Evolutionary conservation across 2,113 vertebrate genomes (phyloP).

Genomic region (Corythornis vintsioides): DNA sequence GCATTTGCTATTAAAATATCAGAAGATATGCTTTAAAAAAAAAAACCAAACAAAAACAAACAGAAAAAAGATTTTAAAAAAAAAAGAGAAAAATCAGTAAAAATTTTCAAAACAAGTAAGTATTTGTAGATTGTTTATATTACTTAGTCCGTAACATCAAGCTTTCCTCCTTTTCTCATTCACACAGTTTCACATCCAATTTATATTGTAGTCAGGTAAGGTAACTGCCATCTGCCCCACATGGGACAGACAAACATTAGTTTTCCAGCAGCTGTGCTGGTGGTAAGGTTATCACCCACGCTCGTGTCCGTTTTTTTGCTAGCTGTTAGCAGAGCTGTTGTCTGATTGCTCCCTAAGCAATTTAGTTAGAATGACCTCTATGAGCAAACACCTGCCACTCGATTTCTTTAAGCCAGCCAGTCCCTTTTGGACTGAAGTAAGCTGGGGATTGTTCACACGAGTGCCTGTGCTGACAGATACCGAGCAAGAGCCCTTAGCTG

Average conservation of each 20-base stretch:
- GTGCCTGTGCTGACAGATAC: not conserved
- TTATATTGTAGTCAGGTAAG: not conserved
- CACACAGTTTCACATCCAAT: not conserved
- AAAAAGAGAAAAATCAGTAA: not conserved
- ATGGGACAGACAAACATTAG: slow-evolving; percentile 17
- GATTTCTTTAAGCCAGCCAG: not conserved
- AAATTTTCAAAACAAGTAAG: not conserved
- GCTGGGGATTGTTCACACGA: not conserved
- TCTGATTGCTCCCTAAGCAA: slow-evolving; percentile 12
- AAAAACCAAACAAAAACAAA: not conserved
- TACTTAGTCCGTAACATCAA: not conserved
- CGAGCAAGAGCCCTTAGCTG: not conserved
- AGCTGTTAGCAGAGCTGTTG: not conserved
- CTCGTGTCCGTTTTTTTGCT: not conserved
- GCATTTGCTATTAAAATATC: not conserved
- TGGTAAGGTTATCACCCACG: not conserved
- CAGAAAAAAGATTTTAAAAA: not conserved
- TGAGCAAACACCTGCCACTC: not conserved
- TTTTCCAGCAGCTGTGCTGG: slow-evolving; percentile 32
- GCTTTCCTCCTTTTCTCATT: not conserved
- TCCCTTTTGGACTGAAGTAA: not conserved
- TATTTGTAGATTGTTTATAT: not conserved
- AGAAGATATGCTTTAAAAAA: not conserved
- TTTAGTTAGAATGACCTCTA: not conserved
- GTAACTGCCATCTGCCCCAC: not conserved